These are phyloP conservation scores for Naja naja DNA, from an alignment of 2,113 vertebrate genomes.

Conservation along the genomic window DNA sequence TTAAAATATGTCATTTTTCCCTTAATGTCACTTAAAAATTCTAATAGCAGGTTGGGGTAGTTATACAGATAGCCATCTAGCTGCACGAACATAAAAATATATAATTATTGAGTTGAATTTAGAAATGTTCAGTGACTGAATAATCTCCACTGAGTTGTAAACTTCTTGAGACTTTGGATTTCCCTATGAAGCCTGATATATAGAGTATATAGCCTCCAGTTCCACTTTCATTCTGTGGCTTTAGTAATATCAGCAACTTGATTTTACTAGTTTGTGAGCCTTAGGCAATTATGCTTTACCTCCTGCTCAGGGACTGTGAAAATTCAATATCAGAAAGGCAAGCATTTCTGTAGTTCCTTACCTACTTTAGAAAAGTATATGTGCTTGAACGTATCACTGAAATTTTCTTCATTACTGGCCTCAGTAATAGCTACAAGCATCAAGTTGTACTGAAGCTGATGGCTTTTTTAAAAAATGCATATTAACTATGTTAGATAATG, in stretches of 20 bases:
- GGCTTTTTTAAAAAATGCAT: neutral
- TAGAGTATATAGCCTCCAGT: neutral
- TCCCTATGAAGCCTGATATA: neutral
- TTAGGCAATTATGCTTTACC: neutral
- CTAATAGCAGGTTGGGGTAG: neutral
- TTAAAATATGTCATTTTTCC: neutral
- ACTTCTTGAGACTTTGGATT: neutral
- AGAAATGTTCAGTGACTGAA: neutral
- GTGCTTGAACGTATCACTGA: neutral
- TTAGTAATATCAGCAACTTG: slow-evolving; percentile 10
- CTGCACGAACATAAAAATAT: neutral
- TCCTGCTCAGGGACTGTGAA: neutral
- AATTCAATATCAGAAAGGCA: neutral
- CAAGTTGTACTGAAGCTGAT: neutral
- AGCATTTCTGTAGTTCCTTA: neutral
- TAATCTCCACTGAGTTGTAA: neutral
- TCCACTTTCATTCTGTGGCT: slow-evolving; percentile 12
- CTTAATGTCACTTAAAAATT: neutral
- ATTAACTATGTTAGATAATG: neutral
- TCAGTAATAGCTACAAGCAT: neutral
- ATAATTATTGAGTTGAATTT: neutral
- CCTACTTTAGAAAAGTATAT: neutral
- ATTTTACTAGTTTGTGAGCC: neutral
- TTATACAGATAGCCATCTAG: neutral
- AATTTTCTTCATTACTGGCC: neutral